These are phyloP conservation scores for Protophormia terraenovae DNA, from an alignment of 2,888 invertebrate species.

Conservation along the genomic window DNA sequence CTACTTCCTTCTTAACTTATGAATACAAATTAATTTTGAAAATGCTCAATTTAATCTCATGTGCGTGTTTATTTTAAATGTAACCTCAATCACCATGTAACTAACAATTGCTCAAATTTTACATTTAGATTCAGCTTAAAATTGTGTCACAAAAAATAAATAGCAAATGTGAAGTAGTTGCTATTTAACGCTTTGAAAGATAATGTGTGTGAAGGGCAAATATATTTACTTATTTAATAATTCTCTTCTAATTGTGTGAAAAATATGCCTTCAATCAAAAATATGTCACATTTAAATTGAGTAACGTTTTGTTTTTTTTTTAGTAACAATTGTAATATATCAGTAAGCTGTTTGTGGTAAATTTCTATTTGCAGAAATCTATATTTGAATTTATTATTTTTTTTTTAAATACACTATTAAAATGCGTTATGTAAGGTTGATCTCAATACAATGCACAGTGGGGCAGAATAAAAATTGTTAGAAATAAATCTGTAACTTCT, in stretches of 20 bases:
- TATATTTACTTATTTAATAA: background rate
- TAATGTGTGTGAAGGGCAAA: background rate
- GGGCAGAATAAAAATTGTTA: too few species aligned
- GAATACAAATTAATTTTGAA: background rate
- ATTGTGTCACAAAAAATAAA: background rate
- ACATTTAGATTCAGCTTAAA: background rate
- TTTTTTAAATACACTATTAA: background rate
- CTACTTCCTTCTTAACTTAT: background rate
- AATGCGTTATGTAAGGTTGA: background rate
- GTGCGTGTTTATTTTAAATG: background rate
- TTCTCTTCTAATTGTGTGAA: background rate
- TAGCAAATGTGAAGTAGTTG: background rate
- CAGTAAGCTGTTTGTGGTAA: background rate
- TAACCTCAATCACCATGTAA: background rate
- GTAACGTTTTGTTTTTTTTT: background rate
- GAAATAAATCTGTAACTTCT: too few species aligned
- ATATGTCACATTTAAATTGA: background rate
- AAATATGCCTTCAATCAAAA: background rate
- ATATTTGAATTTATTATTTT: background rate
- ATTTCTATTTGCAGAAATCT: background rate
- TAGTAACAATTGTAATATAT: background rate
- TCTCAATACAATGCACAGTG: background rate
- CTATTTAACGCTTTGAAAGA: background rate
- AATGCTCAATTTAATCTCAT: background rate
- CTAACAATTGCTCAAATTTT: background rate